Evolutionary conservation across 2,113 vertebrate species (phyloP).

Genomic region (Oceanodroma tethys): DNA sequence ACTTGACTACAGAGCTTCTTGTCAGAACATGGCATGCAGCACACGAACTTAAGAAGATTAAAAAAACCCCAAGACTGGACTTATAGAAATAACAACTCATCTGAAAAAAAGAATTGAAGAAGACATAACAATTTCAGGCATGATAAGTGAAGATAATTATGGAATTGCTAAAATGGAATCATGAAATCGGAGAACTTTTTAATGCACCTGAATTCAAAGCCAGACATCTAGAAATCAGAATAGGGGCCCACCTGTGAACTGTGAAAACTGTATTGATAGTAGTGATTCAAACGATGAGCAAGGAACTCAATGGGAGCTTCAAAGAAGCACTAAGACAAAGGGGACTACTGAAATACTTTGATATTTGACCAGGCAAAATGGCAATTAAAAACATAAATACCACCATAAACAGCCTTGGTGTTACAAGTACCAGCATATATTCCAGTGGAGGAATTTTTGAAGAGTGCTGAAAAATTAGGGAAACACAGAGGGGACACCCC

Average conservation of each 20-base stretch:
- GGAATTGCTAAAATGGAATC: background rate
- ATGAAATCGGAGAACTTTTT: background rate
- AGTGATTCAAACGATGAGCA: background rate
- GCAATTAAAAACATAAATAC: background rate
- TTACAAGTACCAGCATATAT: background rate
- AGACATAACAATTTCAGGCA: background rate
- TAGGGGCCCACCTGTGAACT: background rate
- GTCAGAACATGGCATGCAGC: background rate
- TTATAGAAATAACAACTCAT: background rate
- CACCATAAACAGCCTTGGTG: background rate
- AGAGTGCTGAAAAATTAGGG: background rate
- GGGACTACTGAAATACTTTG: background rate
- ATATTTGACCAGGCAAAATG: background rate
- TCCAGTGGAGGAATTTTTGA: background rate
- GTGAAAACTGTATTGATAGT: background rate
- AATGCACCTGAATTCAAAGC: background rate
- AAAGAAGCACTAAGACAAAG: background rate
- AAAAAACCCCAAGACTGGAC: background rate
- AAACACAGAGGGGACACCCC: background rate
- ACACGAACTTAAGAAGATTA: background rate
- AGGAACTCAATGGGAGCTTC: background rate
- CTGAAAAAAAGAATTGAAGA: background rate
- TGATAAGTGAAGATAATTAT: background rate
- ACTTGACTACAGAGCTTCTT: slow-evolving; percentile 30
- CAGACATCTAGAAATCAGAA: background rate